Evolutionary conservation across 2,888 invertebrate species (phyloP).

Genomic region (Microdon myrmicae): DNA sequence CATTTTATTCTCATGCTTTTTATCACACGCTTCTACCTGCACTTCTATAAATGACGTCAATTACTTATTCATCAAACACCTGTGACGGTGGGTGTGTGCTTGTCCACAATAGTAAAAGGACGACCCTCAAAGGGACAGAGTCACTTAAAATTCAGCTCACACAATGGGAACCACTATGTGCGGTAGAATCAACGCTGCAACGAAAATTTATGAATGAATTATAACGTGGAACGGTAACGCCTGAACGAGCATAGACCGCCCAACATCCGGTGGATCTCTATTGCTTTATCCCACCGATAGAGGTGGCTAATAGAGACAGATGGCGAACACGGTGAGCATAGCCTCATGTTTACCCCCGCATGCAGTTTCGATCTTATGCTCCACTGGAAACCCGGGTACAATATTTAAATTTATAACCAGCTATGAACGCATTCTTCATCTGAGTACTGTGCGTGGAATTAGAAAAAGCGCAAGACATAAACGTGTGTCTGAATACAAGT

Average conservation of each 20-base stretch:
- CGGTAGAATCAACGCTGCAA: slow-evolving; percentile 43
- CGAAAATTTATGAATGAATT: slow-evolving; percentile 47
- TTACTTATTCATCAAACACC: slow-evolving; percentile 52
- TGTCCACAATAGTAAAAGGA: slow-evolving; percentile 24
- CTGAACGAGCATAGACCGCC: slow-evolving; percentile 2
- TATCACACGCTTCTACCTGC: not conserved
- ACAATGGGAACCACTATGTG: slow-evolving; percentile 34
- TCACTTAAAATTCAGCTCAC: slow-evolving; percentile 48
- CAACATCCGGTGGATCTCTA: slow-evolving; percentile 18
- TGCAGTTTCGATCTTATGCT: slow-evolving; percentile 15
- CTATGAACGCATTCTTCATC: slow-evolving; percentile 36
- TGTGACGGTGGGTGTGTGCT: slow-evolving; percentile 19
- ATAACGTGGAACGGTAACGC: slow-evolving; percentile 15
- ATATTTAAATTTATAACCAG: slow-evolving; percentile 49
- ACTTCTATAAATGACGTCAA: slow-evolving; percentile 44
- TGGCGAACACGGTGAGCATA: slow-evolving; percentile 21
- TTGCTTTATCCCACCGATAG: slow-evolving; percentile 31
- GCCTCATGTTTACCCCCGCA: not conserved
- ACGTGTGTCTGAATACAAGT: slow-evolving; percentile 1
- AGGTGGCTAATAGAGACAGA: slow-evolving; percentile 49
- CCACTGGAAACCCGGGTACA: slow-evolving; percentile 24
- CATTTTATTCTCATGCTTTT: slow-evolving; percentile 16
- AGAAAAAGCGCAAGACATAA: slow-evolving; percentile 35
- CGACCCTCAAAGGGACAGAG: slow-evolving; percentile 7
- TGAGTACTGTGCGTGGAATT: slow-evolving; percentile 2